Evolutionary conservation across 2,113 vertebrate species (phyloP).

Genomic region (Embiotoca jacksoni): DNA sequence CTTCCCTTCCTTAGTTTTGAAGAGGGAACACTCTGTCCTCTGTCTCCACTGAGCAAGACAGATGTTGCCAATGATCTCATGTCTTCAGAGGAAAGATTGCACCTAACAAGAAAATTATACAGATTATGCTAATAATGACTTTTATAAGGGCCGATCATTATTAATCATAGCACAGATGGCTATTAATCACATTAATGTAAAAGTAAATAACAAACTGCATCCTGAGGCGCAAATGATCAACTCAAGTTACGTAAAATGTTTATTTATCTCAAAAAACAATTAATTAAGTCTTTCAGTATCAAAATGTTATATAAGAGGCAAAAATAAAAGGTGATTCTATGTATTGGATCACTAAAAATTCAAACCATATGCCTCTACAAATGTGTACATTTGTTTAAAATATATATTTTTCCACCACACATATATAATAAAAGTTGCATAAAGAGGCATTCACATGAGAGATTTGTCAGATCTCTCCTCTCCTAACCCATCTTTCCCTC

Average conservation of each 20-base stretch:
- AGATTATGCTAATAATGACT: constrained; percentile 43
- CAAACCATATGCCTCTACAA: too few species aligned
- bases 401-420: not conserved
- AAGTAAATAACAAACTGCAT: not conserved
- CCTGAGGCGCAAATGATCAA: constrained; percentile 9
- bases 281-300: not conserved
- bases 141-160: constrained; percentile 38
- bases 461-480: constrained; percentile 65
- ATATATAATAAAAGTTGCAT: not conserved
- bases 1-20: constrained; percentile 6
- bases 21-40: constrained; percentile 62
- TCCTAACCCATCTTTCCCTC: constrained; percentile 65
- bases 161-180: constrained; percentile 37
- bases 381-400: not conserved
- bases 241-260: not conserved
- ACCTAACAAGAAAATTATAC: not conserved
- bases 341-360: too few species aligned
- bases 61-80: constrained; percentile 37
- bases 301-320: not conserved
- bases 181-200: constrained; percentile 20
- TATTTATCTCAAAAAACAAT: not conserved
- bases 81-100: constrained; percentile 27
- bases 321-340: too few species aligned
- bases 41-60: constrained; percentile 18
- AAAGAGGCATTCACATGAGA: constrained; percentile 50